Evolutionary conservation across 2,888 invertebrate genomes (phyloP), one percentile per base, ranked within the genome.

Genomic region (Chymomyza fuscimana): DNA sequence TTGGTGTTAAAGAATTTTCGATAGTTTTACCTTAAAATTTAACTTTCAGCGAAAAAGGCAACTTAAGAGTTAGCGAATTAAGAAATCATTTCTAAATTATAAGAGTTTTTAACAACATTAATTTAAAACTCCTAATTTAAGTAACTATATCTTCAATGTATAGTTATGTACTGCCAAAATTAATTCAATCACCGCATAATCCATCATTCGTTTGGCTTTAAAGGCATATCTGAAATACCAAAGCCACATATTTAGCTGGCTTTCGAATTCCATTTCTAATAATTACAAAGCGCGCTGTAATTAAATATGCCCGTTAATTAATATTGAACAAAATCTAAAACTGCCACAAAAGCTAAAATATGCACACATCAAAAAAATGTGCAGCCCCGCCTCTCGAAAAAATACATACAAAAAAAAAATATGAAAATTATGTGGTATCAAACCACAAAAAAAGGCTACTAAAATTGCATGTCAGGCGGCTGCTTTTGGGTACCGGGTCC

Each of bases 301-400:
- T 65, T 67, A 58, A 63, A 75, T 58, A 67, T 54, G 58, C 25
- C 59, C 58, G 64, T 63, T 86, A 82, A 86, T 84, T 86, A 81
- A 83, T 83, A 81, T 78, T 78, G 72, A 78, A 73, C 65, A 67
- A 65, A 40, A 67, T 56, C 61, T 65, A 65, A 67, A 63, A 56
- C 52, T 36, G n/a, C 36, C 36, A 59, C 54, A 66, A 58, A 74
- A 60, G 68, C 60, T 5, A 60, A 56, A 72, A 70, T 69, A 63
- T 36, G 32, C 54, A 6, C 32, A 32, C 32, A 32, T 25, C 40
- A 50, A 52, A 60, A 36, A 5, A 59, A 52, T 58, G 40, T 46
- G 58, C 16, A 50, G 52, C 25, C 19, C 54, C 36, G n/a, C 51
- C 32, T 32, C 32, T 32, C 6, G 6, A 60, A 71, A 58, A 70